Evolutionary conservation across 2,888 invertebrate genomes (phyloP), one percentile per base, ranked within the genome.

Genomic region (Sturmia bella): DNA sequence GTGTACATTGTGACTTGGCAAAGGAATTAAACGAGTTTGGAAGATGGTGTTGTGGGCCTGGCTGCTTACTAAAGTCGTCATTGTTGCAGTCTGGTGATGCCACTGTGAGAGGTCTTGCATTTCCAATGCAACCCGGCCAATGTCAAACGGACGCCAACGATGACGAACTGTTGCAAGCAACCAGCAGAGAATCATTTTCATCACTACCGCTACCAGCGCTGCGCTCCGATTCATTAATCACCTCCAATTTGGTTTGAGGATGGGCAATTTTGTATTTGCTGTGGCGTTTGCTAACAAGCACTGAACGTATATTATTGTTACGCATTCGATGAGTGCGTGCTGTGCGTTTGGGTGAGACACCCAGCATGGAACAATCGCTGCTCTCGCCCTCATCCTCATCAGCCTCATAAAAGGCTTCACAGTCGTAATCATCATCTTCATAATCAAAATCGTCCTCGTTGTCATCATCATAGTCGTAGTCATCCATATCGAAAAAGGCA

Each of bases 131-230:
- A 87, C 87, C 87, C 82, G 86, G 88, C 89, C 89, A 89, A 88
- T 90, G 91, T 91, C 91, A 91, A 89, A 91, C 90, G 84, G 91
- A 91, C 88, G 88, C 88, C 86, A 91, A 85, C 79, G 89, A 88
- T 24, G 90, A 89, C 85, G 89, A 88, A 85, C 89, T 91, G 79
- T 91, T 90, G 84, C 90, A 91, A 41, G 90, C 90, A 76, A 91
- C 91, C 80, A 91, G 83, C 83, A 91, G 85, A 0, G 91, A 91
- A 79, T 91, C 91, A 80, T 91, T 89, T 83, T 91, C 91, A 57
- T 91, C 91, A 77, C 91, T 91, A 74, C 91, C 91, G 80, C 91
- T 91, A 75, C 90, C 91, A 27, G 88, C 89, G 80, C 89, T 90
- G 3, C 89, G 88, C 70, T 91, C 91, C 43, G 88, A 87, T 79